Evolutionary conservation across 2,888 invertebrate species (phyloP).

Genomic region (Limenitis camilla): DNA sequence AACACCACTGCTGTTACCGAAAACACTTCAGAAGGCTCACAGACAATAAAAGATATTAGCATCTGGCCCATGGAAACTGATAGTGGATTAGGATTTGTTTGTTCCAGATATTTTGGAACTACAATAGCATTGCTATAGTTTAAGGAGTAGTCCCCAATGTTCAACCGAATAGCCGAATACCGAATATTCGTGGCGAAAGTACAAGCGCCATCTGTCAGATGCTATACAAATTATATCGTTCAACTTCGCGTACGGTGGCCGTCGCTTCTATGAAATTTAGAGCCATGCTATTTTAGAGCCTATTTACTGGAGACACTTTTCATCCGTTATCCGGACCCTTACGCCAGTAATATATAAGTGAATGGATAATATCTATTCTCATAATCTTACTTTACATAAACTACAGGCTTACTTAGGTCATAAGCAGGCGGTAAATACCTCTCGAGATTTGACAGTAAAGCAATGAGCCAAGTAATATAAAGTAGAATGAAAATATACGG

Average conservation of each 20-base stretch:
- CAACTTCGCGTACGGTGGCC: too few species aligned
- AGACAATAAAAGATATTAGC: slow-evolving; percentile 92
- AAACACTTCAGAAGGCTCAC: slow-evolving; percentile 96
- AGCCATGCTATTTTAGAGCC: not conserved
- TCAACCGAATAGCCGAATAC: too few species aligned
- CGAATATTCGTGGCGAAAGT: too few species aligned
- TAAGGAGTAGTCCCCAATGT: too few species aligned
- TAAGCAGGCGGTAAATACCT: slow-evolving; percentile 40
- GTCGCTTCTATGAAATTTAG: not conserved
- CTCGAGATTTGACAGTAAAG: slow-evolving; percentile 53
- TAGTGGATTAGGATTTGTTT: too few species aligned
- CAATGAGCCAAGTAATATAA: slow-evolving; percentile 40
- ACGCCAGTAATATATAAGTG: not conserved
- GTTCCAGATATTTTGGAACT: too few species aligned
- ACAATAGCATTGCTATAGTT: too few species aligned
- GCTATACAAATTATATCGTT: too few species aligned
- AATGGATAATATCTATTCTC: too few species aligned
- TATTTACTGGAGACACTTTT: too few species aligned
- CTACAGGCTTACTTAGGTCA: slow-evolving; percentile 31
- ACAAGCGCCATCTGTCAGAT: too few species aligned
- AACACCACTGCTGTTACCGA: slow-evolving; percentile 98
- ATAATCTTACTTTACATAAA: slow-evolving; percentile 14
- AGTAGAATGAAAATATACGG: slow-evolving; percentile 31
- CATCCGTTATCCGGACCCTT: not conserved
- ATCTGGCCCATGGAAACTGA: slow-evolving; percentile 87